A percentile compares a stretch with the other conserved stretches of the same genome.
These are phyloP conservation scores for Hemitrygon akajei DNA, from an alignment of 2,797 vertebrate genomes.

Conservation along the genomic window DNA sequence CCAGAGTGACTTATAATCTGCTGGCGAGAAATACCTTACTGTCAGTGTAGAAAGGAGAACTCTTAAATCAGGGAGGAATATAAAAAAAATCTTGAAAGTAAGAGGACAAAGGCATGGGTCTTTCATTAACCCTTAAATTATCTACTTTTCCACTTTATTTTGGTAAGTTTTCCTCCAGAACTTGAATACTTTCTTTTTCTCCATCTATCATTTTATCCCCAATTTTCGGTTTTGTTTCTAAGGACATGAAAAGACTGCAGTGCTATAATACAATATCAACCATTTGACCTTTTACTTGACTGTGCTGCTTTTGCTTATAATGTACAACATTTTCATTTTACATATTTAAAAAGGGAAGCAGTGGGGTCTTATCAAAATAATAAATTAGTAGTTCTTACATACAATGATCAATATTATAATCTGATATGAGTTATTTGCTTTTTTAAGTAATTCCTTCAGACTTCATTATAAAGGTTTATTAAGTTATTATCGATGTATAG, in stretches of 20 bases:
- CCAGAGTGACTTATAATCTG: constrained; percentile 84
- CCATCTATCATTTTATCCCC: neutral
- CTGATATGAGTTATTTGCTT: neutral
- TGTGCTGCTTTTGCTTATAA: neutral
- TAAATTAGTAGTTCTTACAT: neutral
- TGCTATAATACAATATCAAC: neutral
- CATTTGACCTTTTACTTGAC: neutral
- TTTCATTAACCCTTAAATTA: constrained; percentile 31
- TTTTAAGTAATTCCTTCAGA: neutral
- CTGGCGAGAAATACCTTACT: constrained; percentile 93
- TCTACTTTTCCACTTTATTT: neutral
- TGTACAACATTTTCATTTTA: neutral
- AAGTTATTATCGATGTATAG: neutral
- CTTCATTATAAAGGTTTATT: neutral
- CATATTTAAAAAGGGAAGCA: neutral
- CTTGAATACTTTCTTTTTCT: neutral
- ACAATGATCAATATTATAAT: neutral
- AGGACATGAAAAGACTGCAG: too few relatives aligned
- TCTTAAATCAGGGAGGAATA: constrained; percentile 80
- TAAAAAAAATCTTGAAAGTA: constrained; percentile 38
- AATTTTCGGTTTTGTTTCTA: neutral
- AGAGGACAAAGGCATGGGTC: constrained; percentile 41
- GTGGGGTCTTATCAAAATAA: too few relatives aligned
- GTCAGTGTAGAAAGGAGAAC: constrained; percentile 84
- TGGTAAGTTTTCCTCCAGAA: neutral